Conservation (phyloP, 2,797 vertebrate genomes). For the Enteromius anoplus region DNA sequence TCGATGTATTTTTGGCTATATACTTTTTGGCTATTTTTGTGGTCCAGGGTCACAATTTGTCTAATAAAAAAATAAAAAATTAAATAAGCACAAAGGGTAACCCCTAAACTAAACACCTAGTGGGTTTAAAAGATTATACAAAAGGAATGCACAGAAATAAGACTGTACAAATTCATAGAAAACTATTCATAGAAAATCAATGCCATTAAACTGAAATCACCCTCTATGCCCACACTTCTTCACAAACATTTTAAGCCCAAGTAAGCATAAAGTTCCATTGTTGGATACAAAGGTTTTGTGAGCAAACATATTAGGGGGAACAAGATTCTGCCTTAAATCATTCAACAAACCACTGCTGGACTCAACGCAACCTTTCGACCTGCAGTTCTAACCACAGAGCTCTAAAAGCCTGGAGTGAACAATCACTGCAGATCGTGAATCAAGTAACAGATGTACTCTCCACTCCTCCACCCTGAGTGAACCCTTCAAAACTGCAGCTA, state of each 20-base stretch:
- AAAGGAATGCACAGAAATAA: neutral
- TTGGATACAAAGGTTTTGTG: neutral
- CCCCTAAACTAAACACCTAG: neutral
- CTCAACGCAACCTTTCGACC: neutral
- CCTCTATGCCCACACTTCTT: neutral
- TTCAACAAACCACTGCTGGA: slow-evolving; percentile 8
- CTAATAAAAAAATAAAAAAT: neutral
- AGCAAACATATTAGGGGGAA: neutral
- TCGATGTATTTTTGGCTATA: no score
- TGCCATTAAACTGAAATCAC: neutral
- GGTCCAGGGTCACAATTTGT: neutral
- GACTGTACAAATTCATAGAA: neutral
- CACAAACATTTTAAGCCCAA: neutral
- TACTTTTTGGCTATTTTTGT: no score
- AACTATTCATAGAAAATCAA: neutral
- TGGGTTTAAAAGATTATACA: neutral
- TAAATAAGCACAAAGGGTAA: neutral
- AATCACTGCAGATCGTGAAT: neutral
- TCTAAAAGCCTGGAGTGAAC: neutral
- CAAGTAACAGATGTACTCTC: neutral
- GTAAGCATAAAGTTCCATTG: neutral
- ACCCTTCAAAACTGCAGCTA: slow-evolving; percentile 12
- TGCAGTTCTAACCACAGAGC: neutral
- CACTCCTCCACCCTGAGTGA: slow-evolving; percentile 20
- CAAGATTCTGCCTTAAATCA: neutral